phyloP scores from a whole-genome alignment of 2,888 invertebrate species.

The Abrostola tripartita region DNA sequence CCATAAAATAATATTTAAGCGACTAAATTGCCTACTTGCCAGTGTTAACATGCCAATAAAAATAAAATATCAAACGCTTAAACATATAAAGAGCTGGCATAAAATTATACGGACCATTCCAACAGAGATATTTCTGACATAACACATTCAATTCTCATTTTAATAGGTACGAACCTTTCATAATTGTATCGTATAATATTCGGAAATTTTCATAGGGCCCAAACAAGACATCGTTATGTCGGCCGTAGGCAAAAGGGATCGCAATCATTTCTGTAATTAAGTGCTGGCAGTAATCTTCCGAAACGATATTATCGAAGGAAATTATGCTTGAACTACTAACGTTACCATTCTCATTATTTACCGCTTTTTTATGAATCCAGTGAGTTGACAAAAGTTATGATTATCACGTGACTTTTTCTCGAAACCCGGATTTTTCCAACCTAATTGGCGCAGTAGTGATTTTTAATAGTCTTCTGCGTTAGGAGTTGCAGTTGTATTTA shows the following conservation, averaged over 20 bases:
- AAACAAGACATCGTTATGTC: conserved; percentile 44
- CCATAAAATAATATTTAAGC: conserved; percentile 7
- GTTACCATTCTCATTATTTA: not conserved
- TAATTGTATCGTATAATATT: conserved; percentile 45
- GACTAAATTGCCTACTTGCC: conserved; percentile 10
- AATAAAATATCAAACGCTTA: conserved; percentile 32
- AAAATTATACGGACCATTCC: conserved; percentile 37
- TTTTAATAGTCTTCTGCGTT: too few relatives aligned
- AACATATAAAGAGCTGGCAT: conserved; percentile 26
- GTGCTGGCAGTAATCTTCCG: conserved; percentile 57
- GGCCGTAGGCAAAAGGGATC: conserved; percentile 48
- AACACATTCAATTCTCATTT: conserved; percentile 45
- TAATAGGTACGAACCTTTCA: conserved; percentile 46
- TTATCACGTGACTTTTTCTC: not conserved
- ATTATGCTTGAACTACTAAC: not conserved
- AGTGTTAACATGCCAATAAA: conserved; percentile 34
- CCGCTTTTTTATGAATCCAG: too few relatives aligned
- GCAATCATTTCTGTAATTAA: conserved; percentile 62
- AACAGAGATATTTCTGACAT: conserved; percentile 6
- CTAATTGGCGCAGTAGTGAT: too few relatives aligned
- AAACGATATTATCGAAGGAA: conserved; percentile 33
- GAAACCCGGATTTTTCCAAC: too few relatives aligned
- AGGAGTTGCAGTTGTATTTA: too few relatives aligned
- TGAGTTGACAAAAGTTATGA: not conserved
- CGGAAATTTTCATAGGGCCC: conserved; percentile 32